Base-by-base conservation (phyloP, 64 coral and sea anemone genomes). In the Pocillopora damicornis region DNA sequence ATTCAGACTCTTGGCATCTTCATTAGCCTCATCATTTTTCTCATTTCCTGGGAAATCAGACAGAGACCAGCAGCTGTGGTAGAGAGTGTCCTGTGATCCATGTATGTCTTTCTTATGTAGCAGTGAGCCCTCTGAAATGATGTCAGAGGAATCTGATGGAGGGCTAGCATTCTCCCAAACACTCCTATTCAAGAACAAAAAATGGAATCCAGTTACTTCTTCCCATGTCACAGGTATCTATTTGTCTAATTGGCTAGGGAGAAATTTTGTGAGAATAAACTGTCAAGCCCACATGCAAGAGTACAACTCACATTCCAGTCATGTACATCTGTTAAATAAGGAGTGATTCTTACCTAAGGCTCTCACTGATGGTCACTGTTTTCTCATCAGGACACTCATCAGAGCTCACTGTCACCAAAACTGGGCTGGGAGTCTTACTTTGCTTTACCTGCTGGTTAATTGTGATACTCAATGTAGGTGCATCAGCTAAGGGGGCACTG, bases 21-120 rank as follows among this genome's bases (percentile, higher is more conserved):
- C 92, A 18, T 76, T 82, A n/a, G 89, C 90, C 30, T 98, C 89
- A 0, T 87, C 76, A 45, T 15, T 76, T 17, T 89, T 87, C 11
- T 90, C 83, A 34, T 57, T 87, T 42, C 38, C 83, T 35, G 73
- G 61, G 38, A 80, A 92, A 59, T 97, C 93, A 4, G 97, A 86
- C 51, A 99, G 75, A 11, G 97, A 99, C 97, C 97, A 99, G 61
- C 97, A 99, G 86, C 97, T 99, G 74, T 99, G 90, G 59, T 99
- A 99, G 11, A 99, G 83, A 9, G 93, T 99, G 77, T 99, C 97
- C 76, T 95, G 93, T 2, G 97, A 99, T 14, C 93, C 97, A 51
- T 88, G 95, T 10, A 75, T 85, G 78, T 98, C 93, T 86, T 91
- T 95, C 61, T 92, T 86, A 14, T 59, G 14, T 18, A 87, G 58